phyloP scores from a whole-genome alignment of 2,797 vertebrate species.

The Myotis pilosus region DNA sequence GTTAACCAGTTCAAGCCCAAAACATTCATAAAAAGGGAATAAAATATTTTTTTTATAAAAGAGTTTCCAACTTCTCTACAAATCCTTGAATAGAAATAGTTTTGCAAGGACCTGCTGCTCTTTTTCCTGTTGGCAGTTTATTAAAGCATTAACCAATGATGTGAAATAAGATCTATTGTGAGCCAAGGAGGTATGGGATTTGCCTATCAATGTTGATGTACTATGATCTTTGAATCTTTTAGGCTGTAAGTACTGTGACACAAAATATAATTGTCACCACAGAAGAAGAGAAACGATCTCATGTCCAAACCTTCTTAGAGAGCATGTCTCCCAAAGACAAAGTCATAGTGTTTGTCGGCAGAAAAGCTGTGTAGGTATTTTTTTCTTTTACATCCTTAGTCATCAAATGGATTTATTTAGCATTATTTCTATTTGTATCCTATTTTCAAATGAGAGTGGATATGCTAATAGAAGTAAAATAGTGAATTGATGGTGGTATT shows the following conservation, averaged over 20 bases:
- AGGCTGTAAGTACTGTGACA: constrained; percentile 94
- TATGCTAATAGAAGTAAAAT: background rate
- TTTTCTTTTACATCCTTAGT: background rate
- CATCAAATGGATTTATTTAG: background rate
- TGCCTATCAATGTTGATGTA: background rate
- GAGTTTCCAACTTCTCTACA: background rate
- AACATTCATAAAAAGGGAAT: background rate
- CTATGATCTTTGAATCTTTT: constrained; percentile 67
- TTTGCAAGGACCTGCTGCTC: background rate
- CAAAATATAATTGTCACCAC: constrained; percentile 90
- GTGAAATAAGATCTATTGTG: background rate
- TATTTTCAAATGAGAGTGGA: background rate
- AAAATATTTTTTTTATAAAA: background rate
- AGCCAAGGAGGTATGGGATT: background rate
- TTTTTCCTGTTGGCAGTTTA: background rate
- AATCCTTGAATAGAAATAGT: background rate
- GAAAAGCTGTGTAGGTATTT: constrained; percentile 90
- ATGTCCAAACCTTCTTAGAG: constrained; percentile 89
- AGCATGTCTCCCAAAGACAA: constrained; percentile 93
- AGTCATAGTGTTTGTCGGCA: constrained; percentile 95
- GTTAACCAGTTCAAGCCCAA: background rate
- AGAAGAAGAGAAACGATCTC: constrained; percentile 93
- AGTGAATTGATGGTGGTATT: background rate
- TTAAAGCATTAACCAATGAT: background rate
- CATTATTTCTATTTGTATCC: background rate